A percentile compares a stretch with the other conserved stretches of the same genome.
phyloP scores from a whole-genome alignment of 2,888 invertebrate species.

The Cryptus viduatorius region DNA sequence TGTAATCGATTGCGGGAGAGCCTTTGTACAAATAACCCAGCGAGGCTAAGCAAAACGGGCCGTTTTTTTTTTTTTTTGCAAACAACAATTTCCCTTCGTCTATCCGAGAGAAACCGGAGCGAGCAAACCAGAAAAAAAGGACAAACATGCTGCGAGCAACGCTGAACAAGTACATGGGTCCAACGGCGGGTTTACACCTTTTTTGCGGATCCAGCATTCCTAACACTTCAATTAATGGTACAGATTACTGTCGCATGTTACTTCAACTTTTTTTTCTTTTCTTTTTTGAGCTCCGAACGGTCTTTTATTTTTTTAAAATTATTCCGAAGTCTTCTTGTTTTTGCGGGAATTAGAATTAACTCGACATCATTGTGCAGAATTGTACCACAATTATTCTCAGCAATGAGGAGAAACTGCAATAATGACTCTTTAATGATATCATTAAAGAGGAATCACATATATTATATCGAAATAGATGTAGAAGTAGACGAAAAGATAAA shows the following conservation, averaged over 20 bases:
- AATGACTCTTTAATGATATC: neutral
- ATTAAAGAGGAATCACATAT: neutral
- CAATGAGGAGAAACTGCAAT: neutral
- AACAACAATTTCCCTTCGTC: conserved; percentile 15
- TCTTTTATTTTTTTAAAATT: neutral
- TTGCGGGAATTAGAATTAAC: neutral
- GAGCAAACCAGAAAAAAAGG: conserved; percentile 9
- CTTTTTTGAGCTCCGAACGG: conserved; percentile 4
- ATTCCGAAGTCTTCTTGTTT: neutral
- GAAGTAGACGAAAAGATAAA: neutral
- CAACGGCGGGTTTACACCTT: conserved; percentile 1
- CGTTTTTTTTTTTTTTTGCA: conserved; percentile 56
- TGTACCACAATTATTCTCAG: conserved; percentile 18
- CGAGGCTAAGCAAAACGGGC: conserved; percentile 45
- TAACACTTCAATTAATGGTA: conserved; percentile 36
- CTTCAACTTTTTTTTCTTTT: neutral
- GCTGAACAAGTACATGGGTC: neutral
- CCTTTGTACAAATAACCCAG: conserved; percentile 58
- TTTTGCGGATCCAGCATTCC: neutral
- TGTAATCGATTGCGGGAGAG: conserved; percentile 60
- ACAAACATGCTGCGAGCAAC: conserved; percentile 12
- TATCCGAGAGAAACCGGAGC: neutral
- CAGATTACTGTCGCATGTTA: neutral
- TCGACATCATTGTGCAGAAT: neutral
- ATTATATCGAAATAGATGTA: neutral